Evolutionary conservation across 2,113 vertebrate species (phyloP).

Genomic region (Tricholaema leucomelas): DNA sequence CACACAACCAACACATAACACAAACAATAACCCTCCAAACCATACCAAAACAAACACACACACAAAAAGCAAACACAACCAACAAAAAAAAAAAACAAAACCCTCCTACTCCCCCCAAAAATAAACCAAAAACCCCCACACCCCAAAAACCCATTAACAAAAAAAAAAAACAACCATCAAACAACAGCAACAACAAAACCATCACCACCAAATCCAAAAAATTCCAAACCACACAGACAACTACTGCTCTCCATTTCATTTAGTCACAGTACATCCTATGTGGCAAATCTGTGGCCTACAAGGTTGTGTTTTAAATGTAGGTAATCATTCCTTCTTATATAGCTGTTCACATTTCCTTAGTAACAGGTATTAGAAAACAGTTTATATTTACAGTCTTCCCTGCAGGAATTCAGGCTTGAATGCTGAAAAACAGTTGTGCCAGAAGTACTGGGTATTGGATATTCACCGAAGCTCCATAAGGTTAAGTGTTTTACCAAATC

Average conservation of each 20-base stretch:
- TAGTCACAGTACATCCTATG: background rate
- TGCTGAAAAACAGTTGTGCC: background rate
- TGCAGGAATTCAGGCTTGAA: background rate
- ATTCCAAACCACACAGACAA: background rate
- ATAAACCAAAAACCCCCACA: background rate
- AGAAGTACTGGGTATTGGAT: background rate
- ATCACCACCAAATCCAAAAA: background rate
- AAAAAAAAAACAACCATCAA: background rate
- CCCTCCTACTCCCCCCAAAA: no score
- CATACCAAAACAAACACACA: background rate
- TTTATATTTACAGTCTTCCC: background rate
- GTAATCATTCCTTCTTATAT: background rate
- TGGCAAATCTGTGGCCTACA: background rate
- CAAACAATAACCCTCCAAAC: background rate
- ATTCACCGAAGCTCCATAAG: background rate
- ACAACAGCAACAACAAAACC: background rate
- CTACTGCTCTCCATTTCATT: background rate
- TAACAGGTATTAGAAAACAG: background rate
- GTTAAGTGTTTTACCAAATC: background rate
- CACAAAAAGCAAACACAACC: no score
- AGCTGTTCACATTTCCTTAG: background rate
- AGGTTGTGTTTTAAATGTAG: background rate
- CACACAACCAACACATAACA: background rate
- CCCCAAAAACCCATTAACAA: background rate
- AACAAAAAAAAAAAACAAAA: fast-evolving